phyloP scores from a whole-genome alignment of 2,888 invertebrate species.

The Drosophila austrosaltans region DNA sequence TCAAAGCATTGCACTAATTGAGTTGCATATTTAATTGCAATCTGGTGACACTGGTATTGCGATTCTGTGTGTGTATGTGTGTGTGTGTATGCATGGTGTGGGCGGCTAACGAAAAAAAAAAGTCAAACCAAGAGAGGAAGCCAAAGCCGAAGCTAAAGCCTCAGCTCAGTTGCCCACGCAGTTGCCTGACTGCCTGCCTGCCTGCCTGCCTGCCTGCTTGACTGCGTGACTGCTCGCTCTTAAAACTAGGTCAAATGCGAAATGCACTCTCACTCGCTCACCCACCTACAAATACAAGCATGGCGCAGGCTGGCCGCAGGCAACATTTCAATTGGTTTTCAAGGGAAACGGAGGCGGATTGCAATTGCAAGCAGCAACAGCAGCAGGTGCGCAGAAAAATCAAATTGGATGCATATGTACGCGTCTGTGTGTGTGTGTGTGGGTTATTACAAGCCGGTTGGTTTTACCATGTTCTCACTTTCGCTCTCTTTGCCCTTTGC shows the following conservation, averaged over 20 bases:
- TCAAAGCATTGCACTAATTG: slow-evolving; percentile 57
- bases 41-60: not conserved
- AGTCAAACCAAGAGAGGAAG: slow-evolving; percentile 17
- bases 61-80: not conserved
- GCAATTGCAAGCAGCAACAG: slow-evolving; percentile 45
- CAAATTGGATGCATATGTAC: slow-evolving; percentile 53
- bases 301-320: slow-evolving; percentile 64
- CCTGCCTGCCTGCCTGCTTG: slow-evolving; percentile 38
- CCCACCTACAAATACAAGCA: slow-evolving; percentile 30
- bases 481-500: slow-evolving; percentile 15
- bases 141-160: slow-evolving; percentile 18
- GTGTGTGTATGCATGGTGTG: not conserved
- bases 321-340: slow-evolving; percentile 70
- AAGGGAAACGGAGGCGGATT: slow-evolving; percentile 44
- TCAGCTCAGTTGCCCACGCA: slow-evolving; percentile 17
- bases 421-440: not conserved
- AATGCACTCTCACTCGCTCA: slow-evolving; percentile 59
- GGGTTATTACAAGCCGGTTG: slow-evolving; percentile 59
- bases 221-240: slow-evolving; percentile 27
- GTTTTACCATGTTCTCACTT: slow-evolving; percentile 2
- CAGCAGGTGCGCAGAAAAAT: slow-evolving; percentile 69
- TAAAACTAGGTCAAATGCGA: slow-evolving; percentile 70
- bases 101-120: slow-evolving; percentile 2
- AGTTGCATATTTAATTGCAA: slow-evolving; percentile 63
- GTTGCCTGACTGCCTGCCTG: slow-evolving; percentile 35